phyloP scores from a whole-genome alignment of 2,113 vertebrate species.

The Ptilonorhynchus violaceus region DNA sequence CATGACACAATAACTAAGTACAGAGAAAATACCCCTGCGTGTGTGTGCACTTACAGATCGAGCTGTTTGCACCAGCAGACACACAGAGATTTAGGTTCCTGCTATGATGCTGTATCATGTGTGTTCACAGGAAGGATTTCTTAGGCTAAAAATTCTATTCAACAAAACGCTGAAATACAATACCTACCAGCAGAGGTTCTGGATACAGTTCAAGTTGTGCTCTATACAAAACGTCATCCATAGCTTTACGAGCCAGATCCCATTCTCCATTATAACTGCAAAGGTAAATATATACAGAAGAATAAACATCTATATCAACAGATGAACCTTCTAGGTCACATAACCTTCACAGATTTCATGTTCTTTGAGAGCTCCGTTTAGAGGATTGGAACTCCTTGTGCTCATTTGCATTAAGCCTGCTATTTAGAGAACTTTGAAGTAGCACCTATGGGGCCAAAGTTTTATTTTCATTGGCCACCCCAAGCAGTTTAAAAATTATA shows the following conservation, averaged over 20 bases:
- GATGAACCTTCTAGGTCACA: neutral
- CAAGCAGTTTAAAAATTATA: neutral
- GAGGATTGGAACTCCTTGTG: neutral
- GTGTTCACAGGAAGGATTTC: neutral
- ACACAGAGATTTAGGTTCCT: neutral
- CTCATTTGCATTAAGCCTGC: neutral
- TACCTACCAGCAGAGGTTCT: constrained; percentile 93
- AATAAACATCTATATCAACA: neutral
- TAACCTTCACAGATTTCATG: neutral
- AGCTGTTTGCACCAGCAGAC: neutral
- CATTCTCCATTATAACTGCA: constrained; percentile 94
- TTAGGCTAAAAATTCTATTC: neutral
- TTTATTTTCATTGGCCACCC: neutral
- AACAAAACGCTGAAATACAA: neutral
- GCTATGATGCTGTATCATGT: neutral
- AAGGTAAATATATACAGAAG: neutral
- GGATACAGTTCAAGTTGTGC: constrained; percentile 94
- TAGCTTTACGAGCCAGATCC: constrained; percentile 90
- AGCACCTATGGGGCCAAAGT: neutral
- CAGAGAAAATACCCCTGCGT: neutral
- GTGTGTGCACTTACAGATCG: neutral
- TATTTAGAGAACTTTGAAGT: neutral
- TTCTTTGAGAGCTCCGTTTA: neutral
- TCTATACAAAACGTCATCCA: constrained; percentile 95
- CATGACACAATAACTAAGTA: neutral